Base-by-base conservation (phyloP, 2,113 vertebrate species). In the Alectura lathami region DNA sequence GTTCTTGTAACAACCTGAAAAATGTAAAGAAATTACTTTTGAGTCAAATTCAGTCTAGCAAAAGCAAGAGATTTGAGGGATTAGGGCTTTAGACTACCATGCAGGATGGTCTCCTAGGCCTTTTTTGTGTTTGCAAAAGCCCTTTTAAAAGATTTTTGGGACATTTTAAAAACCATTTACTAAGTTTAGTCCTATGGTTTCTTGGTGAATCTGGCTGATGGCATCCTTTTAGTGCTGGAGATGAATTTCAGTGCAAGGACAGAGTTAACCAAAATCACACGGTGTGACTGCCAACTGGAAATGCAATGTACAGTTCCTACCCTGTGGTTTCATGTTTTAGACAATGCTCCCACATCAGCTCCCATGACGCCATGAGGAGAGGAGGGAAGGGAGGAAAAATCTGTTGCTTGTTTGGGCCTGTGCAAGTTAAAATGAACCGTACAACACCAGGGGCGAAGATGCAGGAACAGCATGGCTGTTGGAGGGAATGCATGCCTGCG, bases 281-380 rank as follows among this genome's bases (percentile, higher is more conserved):
- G 1, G 77, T 43, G 34, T 17, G 11, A 1, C 64, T 92, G 80
- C 77, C 32, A 85, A 5, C 43, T 78, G 48, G 34, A 83, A 83
- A 40, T 40, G 26, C 79, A 45, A 17, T 18, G 63, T 69, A 32
- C 36, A 86, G 47, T 34, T 30, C 13, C 66, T 70, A 18, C 9
- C n/a, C 59, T 1, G 0, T 15, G 43, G n/a, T 26, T 83, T 83
- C 4, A 0, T 1, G 0, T 60, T 75, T 53, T 26, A 87, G 62
- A 22, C 54, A 56, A 11, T 32, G 32, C 48, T 96, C 60, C 66
- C 26, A 23, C 7, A 13, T 29, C 17, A 43, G 47, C 50, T 63
- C 10, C 51, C 0, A 1, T 0, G 0, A 86, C 72, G 40, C 48
- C 3, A 3, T 4, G 10, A 20, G 11, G 17, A 80, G 51, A 59